Percentiles rank a stretch among this genome's conserved stretches.
Evolutionary conservation across 2,113 vertebrate genomes (phyloP).

Genomic region (Anarrhichthys ocellatus): DNA sequence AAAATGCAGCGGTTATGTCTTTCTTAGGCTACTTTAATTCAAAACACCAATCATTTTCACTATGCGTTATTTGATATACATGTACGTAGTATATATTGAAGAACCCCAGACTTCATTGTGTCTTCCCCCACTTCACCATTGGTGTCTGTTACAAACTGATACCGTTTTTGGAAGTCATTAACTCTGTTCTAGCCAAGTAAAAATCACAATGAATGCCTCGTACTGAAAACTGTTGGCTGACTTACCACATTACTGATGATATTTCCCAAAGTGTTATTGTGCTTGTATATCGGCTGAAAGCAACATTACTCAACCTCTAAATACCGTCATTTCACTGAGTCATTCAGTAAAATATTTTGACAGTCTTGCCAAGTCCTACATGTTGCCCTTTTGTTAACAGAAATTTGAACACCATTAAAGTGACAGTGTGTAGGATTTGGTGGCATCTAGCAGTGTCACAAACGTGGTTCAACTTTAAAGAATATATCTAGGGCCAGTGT

Average conservation of each 20-base stretch:
- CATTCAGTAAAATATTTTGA: constrained; percentile 5
- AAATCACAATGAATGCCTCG: not conserved
- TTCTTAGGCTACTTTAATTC: too few relatives aligned
- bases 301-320: constrained; percentile 6
- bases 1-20: too few relatives aligned
- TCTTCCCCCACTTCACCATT: not conserved
- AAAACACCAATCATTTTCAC: not conserved
- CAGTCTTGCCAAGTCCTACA: not conserved
- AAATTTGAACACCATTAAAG: not conserved
- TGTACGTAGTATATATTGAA: not conserved
- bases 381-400: not conserved
- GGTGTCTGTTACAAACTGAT: not conserved
- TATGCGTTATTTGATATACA: not conserved
- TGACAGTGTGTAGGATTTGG: not conserved
- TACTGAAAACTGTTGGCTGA: not conserved
- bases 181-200: not conserved
- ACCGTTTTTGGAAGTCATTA: not conserved
- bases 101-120: not conserved
- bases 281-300: constrained; percentile 5
- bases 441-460: not conserved
- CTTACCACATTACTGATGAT: not conserved
- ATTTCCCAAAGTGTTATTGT: not conserved
- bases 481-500: not conserved
- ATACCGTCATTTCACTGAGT: not conserved
- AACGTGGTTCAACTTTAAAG: not conserved